A percentile compares a stretch with the other conserved stretches of the same genome.
phyloP scores from a whole-genome alignment of 2,888 invertebrate species.

The Ametastegia equiseti region DNA sequence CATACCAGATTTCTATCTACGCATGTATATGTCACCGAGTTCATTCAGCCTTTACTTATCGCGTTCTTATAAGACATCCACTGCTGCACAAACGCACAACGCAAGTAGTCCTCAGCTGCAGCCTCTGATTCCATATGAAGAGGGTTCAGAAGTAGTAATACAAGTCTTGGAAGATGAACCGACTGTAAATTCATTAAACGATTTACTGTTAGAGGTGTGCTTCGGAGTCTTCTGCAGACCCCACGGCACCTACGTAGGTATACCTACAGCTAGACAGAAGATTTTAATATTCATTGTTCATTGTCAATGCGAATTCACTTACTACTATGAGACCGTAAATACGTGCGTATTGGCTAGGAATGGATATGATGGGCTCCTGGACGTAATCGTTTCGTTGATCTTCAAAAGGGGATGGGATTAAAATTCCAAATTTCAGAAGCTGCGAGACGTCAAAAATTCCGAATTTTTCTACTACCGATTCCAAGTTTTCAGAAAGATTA shows the following conservation, averaged over 20 bases:
- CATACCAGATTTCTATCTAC: background rate
- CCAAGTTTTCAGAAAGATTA: no score
- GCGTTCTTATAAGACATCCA: background rate
- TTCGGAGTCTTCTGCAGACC: background rate
- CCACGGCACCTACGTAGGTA: conserved; percentile 31
- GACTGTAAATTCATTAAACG: conserved; percentile 41
- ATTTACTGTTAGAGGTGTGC: conserved; percentile 35
- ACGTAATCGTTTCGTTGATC: conserved; percentile 17
- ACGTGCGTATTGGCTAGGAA: background rate
- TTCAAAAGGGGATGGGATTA: background rate
- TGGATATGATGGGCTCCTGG: background rate
- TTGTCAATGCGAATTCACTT: conserved; percentile 30
- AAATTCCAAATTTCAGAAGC: no score
- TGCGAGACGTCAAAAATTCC: no score
- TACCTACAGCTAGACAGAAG: background rate
- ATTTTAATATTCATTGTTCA: conserved; percentile 44
- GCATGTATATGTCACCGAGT: background rate
- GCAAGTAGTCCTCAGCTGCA: background rate
- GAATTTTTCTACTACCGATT: no score
- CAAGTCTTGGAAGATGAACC: background rate
- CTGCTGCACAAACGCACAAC: background rate
- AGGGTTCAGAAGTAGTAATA: conserved; percentile 14
- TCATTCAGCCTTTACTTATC: conserved; percentile 16
- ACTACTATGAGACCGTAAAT: background rate
- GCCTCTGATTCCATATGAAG: conserved; percentile 24